phyloP scores from a whole-genome alignment of 2,888 invertebrate species.

The Crossocerus cetratus region DNA sequence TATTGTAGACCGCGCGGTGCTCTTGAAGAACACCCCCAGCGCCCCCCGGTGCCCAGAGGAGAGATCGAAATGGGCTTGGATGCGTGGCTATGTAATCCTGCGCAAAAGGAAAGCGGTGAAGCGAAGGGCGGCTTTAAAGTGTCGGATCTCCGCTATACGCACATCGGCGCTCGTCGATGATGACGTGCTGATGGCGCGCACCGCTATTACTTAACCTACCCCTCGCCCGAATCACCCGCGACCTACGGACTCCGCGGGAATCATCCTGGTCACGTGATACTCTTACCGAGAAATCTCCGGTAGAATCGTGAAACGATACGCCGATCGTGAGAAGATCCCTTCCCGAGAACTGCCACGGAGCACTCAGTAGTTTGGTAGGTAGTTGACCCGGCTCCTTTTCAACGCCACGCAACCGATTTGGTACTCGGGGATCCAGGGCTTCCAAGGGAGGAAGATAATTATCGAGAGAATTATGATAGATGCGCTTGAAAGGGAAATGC shows the following conservation, averaged over 20 bases:
- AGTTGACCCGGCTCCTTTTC: too few species aligned
- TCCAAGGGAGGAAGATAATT: too few species aligned
- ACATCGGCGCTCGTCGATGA: constrained; percentile 45
- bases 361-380: neutral
- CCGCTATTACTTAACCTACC: constrained; percentile 63
- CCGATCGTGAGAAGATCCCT: constrained; percentile 40
- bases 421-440: too few species aligned
- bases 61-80: constrained; percentile 31
- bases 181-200: constrained; percentile 60
- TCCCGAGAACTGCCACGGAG: neutral
- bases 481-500: too few species aligned
- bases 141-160: constrained; percentile 37
- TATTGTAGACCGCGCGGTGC: too few species aligned
- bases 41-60: constrained; percentile 29
- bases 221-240: constrained; percentile 17
- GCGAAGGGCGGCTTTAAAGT: constrained; percentile 55
- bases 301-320: constrained; percentile 24
- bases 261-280: constrained; percentile 40
- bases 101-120: constrained; percentile 23
- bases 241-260: constrained; percentile 16
- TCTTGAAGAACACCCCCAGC: constrained; percentile 28
- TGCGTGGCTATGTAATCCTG: constrained; percentile 48
- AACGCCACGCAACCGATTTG: too few species aligned
- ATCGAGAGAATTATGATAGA: too few species aligned
- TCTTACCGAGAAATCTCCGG: constrained; percentile 23